Percentiles rank a stretch among this genome's conserved stretches.
These are phyloP conservation scores for Podotricha telesiphe DNA, from an alignment of 2,888 invertebrate species.

Conservation along the genomic window DNA sequence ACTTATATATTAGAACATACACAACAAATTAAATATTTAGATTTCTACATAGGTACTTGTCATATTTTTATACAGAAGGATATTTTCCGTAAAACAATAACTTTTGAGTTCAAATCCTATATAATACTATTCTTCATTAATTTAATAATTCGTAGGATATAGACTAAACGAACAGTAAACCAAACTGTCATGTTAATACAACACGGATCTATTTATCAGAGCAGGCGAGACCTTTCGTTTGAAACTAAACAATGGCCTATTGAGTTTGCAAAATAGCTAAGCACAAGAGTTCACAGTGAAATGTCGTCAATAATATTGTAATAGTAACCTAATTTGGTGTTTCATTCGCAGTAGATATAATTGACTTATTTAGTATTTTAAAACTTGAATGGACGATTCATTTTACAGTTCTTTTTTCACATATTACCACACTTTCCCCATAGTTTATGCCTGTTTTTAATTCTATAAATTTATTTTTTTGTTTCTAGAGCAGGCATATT, in stretches of 20 bases:
- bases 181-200: slow-evolving; percentile 55
- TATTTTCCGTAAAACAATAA: too few relatives aligned
- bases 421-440: too few relatives aligned
- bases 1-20: too few relatives aligned
- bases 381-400: neutral
- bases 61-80: too few relatives aligned
- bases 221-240: slow-evolving; percentile 69
- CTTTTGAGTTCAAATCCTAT: too few relatives aligned
- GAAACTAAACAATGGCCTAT: slow-evolving; percentile 72
- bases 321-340: slow-evolving; percentile 43
- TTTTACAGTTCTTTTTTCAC: too few relatives aligned
- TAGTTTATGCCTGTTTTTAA: too few relatives aligned
- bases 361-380: neutral
- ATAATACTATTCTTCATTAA: too few relatives aligned
- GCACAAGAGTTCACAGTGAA: slow-evolving; percentile 56
- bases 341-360: neutral
- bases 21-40: too few relatives aligned
- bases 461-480: too few relatives aligned
- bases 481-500: too few relatives aligned
- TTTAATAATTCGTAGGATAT: neutral
- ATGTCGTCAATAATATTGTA: slow-evolving; percentile 51
- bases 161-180: slow-evolving; percentile 60
- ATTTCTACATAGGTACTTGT: too few relatives aligned
- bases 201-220: slow-evolving; percentile 68
- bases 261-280: slow-evolving; percentile 68